Evolutionary conservation across 2,888 invertebrate species (phyloP), one percentile per base, ranked within the genome.

Genomic region (Apodemia zela): DNA sequence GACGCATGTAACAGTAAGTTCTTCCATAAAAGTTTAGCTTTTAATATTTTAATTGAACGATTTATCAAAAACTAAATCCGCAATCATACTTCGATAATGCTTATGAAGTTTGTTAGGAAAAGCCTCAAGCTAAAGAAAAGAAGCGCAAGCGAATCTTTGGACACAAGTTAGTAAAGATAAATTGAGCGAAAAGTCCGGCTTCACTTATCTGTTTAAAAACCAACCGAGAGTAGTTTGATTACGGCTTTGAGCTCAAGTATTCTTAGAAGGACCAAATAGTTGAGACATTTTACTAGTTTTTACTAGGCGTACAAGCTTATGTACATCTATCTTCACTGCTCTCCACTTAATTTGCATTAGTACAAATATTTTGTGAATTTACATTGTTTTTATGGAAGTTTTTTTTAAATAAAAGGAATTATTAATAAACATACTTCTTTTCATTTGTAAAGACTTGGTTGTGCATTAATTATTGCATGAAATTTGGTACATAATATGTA

Each of bases 161-260:
- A 54, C 54, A 54, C 29, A 54, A 54, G 54, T 54, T 54, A 25
- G 54, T 25, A 25, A 54, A 54, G 54, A 29, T 54, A 54, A 54
- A 54, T 54, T 54, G 54, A 35, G 18, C 29, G 33, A 63, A 63
- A 63, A 63, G 29, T 47, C 59, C 54, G 54, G 54, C 54, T 54
- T 54, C 15, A 54, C 54, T 54, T 54, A 54, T 54, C 54, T 54
- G 54, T 54, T 54, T 54, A 25, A 54, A 54, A 54, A 59, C 25
- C 29, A n/a, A 45, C 59, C n/a, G 38, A 35, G 60, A 60, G 58
- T 57, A 59, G 63, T 63, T 63, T 63, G 63, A 63, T 63, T 59
- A 59, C 58, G 58, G 59, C 35, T 47, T 17, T 17, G 59, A 63
- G 59, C 59, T 63, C 63, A 58, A 63, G 59, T 33, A 58, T 47